Evolutionary conservation across 1,140 invertebrate genomes (phyloP).

Genomic region (Onthophagus taurus): DNA sequence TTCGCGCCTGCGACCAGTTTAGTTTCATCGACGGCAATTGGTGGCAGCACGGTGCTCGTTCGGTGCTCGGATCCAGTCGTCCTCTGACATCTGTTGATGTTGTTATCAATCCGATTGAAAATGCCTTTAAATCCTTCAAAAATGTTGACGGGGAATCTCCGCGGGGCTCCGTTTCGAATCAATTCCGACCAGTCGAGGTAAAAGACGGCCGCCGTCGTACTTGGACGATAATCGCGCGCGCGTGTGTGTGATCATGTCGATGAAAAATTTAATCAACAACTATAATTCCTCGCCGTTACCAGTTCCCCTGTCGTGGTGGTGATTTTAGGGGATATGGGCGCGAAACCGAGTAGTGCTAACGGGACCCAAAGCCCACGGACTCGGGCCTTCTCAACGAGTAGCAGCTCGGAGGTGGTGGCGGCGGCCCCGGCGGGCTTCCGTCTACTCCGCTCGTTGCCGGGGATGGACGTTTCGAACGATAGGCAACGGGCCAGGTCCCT

Average conservation of each 20-base stretch:
- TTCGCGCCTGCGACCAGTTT: conserved; percentile 13
- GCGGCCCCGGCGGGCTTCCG: conserved; percentile 60
- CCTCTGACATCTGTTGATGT: conserved; percentile 19
- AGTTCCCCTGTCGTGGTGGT: background rate
- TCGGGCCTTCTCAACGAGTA: conserved; percentile 68
- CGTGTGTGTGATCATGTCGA: background rate
- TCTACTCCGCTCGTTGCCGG: conserved; percentile 56
- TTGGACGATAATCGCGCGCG: background rate
- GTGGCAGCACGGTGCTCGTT: background rate
- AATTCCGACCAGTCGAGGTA: background rate
- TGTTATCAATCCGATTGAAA: background rate
- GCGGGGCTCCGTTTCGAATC: background rate
- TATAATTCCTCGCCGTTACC: background rate
- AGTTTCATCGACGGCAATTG: background rate
- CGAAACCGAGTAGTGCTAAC: conserved; percentile 70
- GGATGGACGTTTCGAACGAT: conserved; percentile 59
- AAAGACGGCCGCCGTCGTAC: background rate
- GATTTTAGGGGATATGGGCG: conserved; percentile 63
- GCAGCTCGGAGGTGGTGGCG: conserved; percentile 57
- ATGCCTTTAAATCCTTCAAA: conserved; percentile 1
- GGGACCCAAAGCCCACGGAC: conserved; percentile 60
- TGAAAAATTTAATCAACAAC: background rate
- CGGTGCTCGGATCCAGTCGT: background rate
- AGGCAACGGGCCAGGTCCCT: conserved; percentile 71
- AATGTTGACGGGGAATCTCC: background rate